Conservation (phyloP, 2,797 vertebrate species). For the Valencia hispanica region DNA sequence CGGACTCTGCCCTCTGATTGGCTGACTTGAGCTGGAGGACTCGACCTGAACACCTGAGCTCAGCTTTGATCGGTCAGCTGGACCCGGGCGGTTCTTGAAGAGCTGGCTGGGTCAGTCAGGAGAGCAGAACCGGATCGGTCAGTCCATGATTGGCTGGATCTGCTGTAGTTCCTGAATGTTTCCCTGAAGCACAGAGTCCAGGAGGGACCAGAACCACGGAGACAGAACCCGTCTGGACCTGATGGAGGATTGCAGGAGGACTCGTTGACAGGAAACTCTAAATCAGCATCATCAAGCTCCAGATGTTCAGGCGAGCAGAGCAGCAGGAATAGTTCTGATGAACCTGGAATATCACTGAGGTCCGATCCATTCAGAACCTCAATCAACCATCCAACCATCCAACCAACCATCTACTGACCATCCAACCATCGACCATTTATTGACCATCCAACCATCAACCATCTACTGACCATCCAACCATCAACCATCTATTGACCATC, state of each 20-base stretch:
- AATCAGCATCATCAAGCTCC: no score
- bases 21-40: neutral
- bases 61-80: conserved; percentile 1
- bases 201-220: neutral
- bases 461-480: no score
- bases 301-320: neutral
- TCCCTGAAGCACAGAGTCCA: neutral
- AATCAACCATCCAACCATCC: no score
- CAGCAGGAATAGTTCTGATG: no score
- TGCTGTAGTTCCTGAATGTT: neutral
- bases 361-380: no score
- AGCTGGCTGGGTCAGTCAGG: no score
- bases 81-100: neutral
- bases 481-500: no score
- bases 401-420: no score
- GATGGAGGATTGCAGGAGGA: neutral
- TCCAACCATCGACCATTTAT: no score
- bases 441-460: no score
- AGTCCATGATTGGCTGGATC: neutral
- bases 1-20: neutral
- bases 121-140: neutral
- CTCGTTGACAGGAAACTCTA: neutral
- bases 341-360: no score
- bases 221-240: neutral
- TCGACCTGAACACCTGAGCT: neutral